These are phyloP conservation scores for Anticlea derivata DNA, from an alignment of 2,888 invertebrate genomes.

Conservation along the genomic window DNA sequence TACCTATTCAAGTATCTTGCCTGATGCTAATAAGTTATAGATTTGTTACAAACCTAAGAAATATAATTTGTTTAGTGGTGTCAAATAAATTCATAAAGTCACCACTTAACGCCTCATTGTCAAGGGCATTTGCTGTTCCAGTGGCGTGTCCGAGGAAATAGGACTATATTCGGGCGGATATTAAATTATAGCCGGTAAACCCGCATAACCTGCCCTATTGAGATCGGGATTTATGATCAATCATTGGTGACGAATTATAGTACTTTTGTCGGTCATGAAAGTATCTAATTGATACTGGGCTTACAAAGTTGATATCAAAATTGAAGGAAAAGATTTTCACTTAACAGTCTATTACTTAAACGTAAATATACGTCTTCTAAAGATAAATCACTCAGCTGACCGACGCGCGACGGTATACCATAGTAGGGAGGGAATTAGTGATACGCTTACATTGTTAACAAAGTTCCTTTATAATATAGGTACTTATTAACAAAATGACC, in stretches of 20 bases:
- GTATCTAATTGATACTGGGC: neutral
- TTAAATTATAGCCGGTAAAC: slow-evolving; percentile 77
- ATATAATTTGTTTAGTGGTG: neutral
- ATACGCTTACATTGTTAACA: slow-evolving; percentile 40
- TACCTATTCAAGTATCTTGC: neutral
- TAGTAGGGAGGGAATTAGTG: neutral
- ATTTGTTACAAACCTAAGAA: neutral
- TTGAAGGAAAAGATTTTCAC: too few relatives aligned
- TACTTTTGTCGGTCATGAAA: slow-evolving; percentile 3
- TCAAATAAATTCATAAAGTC: slow-evolving; percentile 1
- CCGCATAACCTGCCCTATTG: slow-evolving; percentile 67
- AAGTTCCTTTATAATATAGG: slow-evolving; percentile 47
- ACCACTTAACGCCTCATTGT: slow-evolving; percentile 40
- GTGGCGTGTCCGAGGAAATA: slow-evolving; percentile 65
- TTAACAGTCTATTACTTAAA: too few relatives aligned
- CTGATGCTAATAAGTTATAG: neutral
- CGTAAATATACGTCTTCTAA: too few relatives aligned
- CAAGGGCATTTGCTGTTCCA: slow-evolving; percentile 47
- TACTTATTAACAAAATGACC: slow-evolving; percentile 54
- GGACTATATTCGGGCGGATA: slow-evolving; percentile 79
- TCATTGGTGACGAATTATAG: slow-evolving; percentile 38
- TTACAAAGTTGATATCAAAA: neutral
- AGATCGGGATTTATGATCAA: slow-evolving; percentile 51
- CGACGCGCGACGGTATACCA: too few relatives aligned
- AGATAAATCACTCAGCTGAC: too few relatives aligned